Conservation (phyloP, 2,888 invertebrate genomes). For the Petrolisthes cinctipes region DNA sequence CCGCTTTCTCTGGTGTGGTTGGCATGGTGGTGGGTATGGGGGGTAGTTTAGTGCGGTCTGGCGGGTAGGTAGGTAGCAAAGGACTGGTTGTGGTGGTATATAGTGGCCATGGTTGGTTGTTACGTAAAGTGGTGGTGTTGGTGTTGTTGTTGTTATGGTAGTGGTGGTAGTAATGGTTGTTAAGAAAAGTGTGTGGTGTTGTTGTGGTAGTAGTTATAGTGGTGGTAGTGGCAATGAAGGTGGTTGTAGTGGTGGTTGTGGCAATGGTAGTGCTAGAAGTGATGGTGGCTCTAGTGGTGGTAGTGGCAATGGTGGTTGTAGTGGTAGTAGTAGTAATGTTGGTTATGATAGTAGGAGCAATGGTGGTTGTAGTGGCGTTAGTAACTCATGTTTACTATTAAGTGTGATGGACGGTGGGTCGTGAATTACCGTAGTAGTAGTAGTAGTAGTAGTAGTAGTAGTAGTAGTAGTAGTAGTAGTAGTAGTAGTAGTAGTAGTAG, state of each 20-base stretch:
- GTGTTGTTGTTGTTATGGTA: no score
- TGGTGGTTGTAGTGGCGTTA: neutral
- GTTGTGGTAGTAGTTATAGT: neutral
- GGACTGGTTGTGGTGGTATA: neutral
- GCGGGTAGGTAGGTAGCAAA: neutral
- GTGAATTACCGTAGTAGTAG: no score
- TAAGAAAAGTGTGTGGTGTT: no score
- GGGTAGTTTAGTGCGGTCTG: neutral
- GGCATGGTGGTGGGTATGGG: neutral
- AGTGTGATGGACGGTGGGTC: no score
- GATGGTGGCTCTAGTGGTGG: no score
- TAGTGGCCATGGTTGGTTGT: neutral
- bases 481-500: no score
- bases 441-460: no score
- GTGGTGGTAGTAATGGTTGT: neutral
- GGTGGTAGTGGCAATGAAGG: neutral
- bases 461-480: no score
- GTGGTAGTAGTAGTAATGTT: neutral
- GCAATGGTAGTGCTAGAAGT: neutral
- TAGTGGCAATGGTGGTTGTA: no score
- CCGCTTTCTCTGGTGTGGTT: neutral
- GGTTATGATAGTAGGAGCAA: neutral
- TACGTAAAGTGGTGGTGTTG: no score
- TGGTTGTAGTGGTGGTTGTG: neutral
- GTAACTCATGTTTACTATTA: neutral